A percentile compares a stretch with the other conserved stretches of the same genome.
Conservation (phyloP, 2,888 invertebrate genomes). For the Acanthococcus lagerstroemiae region DNA sequence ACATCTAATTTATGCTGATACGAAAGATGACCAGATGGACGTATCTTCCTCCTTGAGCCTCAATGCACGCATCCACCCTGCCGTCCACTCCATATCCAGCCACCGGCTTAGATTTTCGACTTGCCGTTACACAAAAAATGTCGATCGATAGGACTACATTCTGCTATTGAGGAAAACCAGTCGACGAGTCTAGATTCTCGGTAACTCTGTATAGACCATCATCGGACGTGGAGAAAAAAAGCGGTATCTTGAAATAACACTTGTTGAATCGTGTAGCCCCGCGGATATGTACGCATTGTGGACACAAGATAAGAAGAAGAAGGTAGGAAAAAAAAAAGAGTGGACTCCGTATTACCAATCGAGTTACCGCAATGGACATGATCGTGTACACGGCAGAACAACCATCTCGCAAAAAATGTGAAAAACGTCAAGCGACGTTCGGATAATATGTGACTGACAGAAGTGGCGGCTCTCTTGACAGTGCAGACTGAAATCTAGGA, state of each 20-base stretch:
- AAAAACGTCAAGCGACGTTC: constrained; percentile 24
- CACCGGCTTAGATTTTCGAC: too few relatives aligned
- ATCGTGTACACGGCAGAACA: constrained; percentile 5
- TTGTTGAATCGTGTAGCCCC: constrained; percentile 29
- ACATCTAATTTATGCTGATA: too few relatives aligned
- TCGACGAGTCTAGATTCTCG: too few relatives aligned
- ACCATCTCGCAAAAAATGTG: constrained; percentile 22
- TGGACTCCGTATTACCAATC: not conserved
- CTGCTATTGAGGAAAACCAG: too few relatives aligned
- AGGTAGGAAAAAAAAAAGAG: not conserved
- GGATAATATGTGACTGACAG: constrained; percentile 26
- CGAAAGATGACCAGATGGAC: too few relatives aligned
- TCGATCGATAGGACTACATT: too few relatives aligned
- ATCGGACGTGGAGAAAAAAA: not conserved
- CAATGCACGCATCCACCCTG: too few relatives aligned
- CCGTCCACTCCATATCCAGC: too few relatives aligned
- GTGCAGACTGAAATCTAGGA: constrained; percentile 24
- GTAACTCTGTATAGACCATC: too few relatives aligned
- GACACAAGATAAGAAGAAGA: constrained; percentile 3
- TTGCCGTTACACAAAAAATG: too few relatives aligned
- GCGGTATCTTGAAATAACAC: constrained; percentile 15
- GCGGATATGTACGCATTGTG: constrained; percentile 24
- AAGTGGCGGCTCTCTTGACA: constrained; percentile 30
- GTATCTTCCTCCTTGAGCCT: too few relatives aligned
- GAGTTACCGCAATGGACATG: constrained; percentile 11